Conservation (phyloP, 2,888 invertebrate genomes). For the Macaria notata region DNA sequence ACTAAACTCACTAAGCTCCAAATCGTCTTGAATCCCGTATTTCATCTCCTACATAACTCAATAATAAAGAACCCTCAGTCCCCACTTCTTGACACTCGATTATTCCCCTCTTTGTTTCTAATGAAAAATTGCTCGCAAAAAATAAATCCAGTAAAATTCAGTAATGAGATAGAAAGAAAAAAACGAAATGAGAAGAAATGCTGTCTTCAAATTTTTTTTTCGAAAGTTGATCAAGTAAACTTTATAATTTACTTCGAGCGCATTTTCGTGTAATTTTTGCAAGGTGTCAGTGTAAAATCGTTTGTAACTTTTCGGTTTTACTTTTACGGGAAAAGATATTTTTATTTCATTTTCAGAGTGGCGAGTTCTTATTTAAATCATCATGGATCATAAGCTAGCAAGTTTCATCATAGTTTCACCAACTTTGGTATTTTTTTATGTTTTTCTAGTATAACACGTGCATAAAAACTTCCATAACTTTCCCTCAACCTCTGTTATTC, state of each 20-base stretch:
- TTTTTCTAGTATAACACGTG: no score
- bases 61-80: slow-evolving; percentile 15
- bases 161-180: slow-evolving; percentile 34
- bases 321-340: background rate
- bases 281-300: slow-evolving; percentile 1
- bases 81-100: slow-evolving; percentile 16
- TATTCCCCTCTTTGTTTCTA: slow-evolving; percentile 33
- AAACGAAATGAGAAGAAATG: slow-evolving; percentile 27
- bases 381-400: no score
- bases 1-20: no score
- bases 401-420: no score
- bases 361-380: no score
- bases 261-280: slow-evolving; percentile 15
- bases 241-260: slow-evolving; percentile 21
- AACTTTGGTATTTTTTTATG: no score
- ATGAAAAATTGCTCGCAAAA: slow-evolving; percentile 35
- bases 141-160: slow-evolving; percentile 24
- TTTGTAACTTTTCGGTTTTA: background rate
- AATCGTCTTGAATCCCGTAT: background rate
- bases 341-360: no score
- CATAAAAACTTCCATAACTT: no score
- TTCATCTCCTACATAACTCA: slow-evolving; percentile 19
- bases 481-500: no score
- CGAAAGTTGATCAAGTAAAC: slow-evolving; percentile 26
- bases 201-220: slow-evolving; percentile 21